phyloP scores from a whole-genome alignment of 1,140 invertebrate genomes.

The Pectinophora gossypiella region DNA sequence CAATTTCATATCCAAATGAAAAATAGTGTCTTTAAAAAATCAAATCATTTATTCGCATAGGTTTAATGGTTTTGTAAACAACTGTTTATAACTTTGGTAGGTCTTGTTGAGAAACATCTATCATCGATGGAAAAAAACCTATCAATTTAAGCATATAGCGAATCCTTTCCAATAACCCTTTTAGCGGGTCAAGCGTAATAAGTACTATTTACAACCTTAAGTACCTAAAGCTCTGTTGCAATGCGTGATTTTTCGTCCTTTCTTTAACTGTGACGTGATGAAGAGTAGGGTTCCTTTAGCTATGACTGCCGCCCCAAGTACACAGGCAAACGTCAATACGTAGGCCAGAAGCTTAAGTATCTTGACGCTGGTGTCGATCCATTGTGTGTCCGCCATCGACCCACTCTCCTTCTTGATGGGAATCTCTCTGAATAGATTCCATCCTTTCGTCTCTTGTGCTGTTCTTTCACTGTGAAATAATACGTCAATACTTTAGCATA shows the following conservation, averaged over 20 bases:
- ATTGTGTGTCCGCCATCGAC: constrained; percentile 89
- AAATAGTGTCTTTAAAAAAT: too few species aligned
- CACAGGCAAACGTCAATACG: constrained; percentile 86
- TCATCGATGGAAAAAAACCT: too few species aligned
- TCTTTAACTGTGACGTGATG: constrained; percentile 91
- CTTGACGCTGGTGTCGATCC: constrained; percentile 89
- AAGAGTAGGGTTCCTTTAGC: constrained; percentile 91
- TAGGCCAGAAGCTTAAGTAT: constrained; percentile 91
- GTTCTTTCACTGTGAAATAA: constrained; percentile 85
- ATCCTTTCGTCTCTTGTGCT: constrained; percentile 92
- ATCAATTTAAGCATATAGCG: too few species aligned
- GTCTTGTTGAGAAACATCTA: too few species aligned
- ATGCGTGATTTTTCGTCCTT: constrained; percentile 82
- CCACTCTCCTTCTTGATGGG: constrained; percentile 91
- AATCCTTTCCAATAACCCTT: too few species aligned
- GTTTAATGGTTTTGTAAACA: too few species aligned
- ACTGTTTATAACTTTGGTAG: too few species aligned
- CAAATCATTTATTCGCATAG: too few species aligned
- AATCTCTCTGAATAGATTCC: constrained; percentile 94
- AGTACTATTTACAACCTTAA: too few species aligned
- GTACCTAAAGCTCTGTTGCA: constrained; percentile 87
- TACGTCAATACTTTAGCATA: too few species aligned
- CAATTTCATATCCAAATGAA: too few species aligned
- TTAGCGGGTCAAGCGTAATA: too few species aligned
- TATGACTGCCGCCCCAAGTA: constrained; percentile 86